Evolutionary conservation across 37 sponge, comb jelly and placozoan species (phyloP).

Genomic region (Axinella damicornis): DNA sequence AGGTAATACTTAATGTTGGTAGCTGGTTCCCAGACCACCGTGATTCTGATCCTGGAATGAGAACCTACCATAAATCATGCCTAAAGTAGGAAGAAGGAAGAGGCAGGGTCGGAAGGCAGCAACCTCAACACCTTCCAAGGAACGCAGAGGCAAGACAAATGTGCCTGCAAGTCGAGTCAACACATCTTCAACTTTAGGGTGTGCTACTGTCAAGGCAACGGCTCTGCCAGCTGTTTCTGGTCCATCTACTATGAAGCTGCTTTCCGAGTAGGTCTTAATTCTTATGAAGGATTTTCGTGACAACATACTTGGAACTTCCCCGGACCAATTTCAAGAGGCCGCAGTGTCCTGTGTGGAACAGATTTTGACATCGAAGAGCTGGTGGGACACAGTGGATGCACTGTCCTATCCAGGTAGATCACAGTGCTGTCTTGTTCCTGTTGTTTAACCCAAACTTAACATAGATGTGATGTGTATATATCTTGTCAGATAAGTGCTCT

Average conservation of each 20-base stretch:
- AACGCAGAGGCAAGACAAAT: neutral
- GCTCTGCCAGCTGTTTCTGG: neutral
- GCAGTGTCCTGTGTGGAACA: slow-evolving; percentile 20
- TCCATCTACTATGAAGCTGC: neutral
- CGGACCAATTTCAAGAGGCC: slow-evolving; percentile 16
- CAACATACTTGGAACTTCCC: slow-evolving; percentile 25
- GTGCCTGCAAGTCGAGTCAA: too few species aligned
- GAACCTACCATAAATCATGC: too few species aligned
- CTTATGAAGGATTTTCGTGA: slow-evolving; percentile 19
- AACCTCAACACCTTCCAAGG: neutral
- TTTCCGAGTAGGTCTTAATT: slow-evolving; percentile 7
- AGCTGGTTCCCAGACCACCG: too few species aligned
- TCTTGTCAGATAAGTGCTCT: too few species aligned
- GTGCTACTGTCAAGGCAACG: neutral
- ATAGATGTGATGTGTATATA: too few species aligned
- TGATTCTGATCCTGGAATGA: too few species aligned
- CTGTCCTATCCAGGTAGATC: slow-evolving; percentile 56
- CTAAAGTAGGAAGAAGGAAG: slow-evolving; percentile 11
- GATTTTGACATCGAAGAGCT: slow-evolving; percentile 65
- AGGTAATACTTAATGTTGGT: too few species aligned
- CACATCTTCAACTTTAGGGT: too few species aligned
- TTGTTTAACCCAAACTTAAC: too few species aligned
- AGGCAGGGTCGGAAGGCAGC: neutral
- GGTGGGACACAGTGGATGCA: slow-evolving; percentile 89
- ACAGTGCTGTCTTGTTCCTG: too few species aligned